A percentile compares a stretch with the other conserved stretches of the same genome.
Conservation (phyloP, 2,888 invertebrate species). For the Ennomos fuscantarius region DNA sequence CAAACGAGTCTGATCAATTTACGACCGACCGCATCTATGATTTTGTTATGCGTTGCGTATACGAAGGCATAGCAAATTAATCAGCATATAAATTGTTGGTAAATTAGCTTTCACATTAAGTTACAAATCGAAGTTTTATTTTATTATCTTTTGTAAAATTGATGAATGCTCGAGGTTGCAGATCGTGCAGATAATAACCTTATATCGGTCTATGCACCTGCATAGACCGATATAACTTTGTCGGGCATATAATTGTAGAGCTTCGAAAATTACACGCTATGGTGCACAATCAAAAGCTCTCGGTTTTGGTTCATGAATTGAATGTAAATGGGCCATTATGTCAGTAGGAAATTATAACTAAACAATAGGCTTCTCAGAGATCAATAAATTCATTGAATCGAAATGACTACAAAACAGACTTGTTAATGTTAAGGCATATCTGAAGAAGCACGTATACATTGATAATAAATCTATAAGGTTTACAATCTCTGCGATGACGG, state of each 20-base stretch:
- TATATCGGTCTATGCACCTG: too few species aligned
- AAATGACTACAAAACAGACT: too few species aligned
- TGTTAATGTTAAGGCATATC: too few species aligned
- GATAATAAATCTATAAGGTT: slow-evolving; percentile 6
- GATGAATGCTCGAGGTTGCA: not conserved
- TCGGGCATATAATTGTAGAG: slow-evolving; percentile 39
- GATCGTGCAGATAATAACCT: slow-evolving; percentile 15
- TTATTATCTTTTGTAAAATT: slow-evolving; percentile 1
- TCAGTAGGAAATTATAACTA: too few species aligned
- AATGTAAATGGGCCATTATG: too few species aligned
- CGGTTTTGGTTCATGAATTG: too few species aligned
- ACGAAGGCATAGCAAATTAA: too few species aligned
- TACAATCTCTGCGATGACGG: slow-evolving; percentile 11
- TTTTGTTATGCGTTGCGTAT: not conserved
- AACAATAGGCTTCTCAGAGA: too few species aligned
- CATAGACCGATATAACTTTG: slow-evolving; percentile 7
- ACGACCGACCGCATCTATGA: not conserved
- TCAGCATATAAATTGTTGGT: not conserved
- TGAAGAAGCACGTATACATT: not conserved
- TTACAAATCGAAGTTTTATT: too few species aligned
- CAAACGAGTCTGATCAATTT: slow-evolving; percentile 2
- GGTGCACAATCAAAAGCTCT: not conserved
- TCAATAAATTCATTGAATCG: too few species aligned
- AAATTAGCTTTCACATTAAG: not conserved
- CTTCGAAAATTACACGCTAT: slow-evolving; percentile 33